These are phyloP conservation scores for Poecilia velifera DNA, from an alignment of 2,797 vertebrate species.

Conservation along the genomic window DNA sequence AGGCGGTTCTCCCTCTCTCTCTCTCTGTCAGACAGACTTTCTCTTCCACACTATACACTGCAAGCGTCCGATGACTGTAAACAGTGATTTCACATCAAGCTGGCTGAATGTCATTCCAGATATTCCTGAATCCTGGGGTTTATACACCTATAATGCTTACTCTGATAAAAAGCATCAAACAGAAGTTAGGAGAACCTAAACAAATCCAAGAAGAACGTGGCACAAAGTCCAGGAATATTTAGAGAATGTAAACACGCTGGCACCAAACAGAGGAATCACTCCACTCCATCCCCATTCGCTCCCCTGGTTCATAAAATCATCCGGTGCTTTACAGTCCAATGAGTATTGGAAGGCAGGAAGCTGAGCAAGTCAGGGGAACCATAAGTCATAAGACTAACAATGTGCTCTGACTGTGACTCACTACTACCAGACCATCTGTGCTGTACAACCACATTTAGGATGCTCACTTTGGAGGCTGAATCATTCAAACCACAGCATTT, in stretches of 20 bases:
- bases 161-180: not conserved
- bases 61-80: constrained; percentile 46
- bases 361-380: constrained; percentile 27
- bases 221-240: constrained; percentile 43
- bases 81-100: constrained; percentile 31
- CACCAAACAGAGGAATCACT: constrained; percentile 10
- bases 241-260: constrained; percentile 62
- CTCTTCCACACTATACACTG: constrained; percentile 35
- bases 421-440: constrained; percentile 24
- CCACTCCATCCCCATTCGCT: constrained; percentile 12
- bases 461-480: constrained; percentile 25
- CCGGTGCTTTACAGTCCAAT: constrained; percentile 18
- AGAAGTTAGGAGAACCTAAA: constrained; percentile 23
- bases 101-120: constrained; percentile 21
- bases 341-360: constrained; percentile 14
- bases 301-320: constrained; percentile 20
- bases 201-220: constrained; percentile 41
- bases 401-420: constrained; percentile 47
- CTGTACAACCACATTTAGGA: constrained; percentile 35
- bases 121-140: constrained; percentile 23
- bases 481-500: constrained; percentile 35
- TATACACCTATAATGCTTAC: not conserved
- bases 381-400: constrained; percentile 38
- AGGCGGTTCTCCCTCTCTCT: constrained; percentile 36
- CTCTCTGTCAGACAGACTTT: constrained; percentile 34